Evolutionary conservation across 1,140 invertebrate species (phyloP), one percentile per base, ranked within the genome.

Genomic region (Streblospio benedicti): DNA sequence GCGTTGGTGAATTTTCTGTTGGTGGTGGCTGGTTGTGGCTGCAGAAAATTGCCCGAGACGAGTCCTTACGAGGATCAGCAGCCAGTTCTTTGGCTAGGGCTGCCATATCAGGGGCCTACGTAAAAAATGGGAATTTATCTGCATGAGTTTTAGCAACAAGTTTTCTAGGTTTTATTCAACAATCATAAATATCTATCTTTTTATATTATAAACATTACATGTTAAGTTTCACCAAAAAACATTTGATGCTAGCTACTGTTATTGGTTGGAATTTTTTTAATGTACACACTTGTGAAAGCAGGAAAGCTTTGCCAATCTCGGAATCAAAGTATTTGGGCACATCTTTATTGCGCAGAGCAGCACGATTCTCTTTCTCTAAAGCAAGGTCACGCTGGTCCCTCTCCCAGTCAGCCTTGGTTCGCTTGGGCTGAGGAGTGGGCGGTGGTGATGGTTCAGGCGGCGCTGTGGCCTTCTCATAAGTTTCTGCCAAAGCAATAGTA

Each of bases 251-350:
- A n/a, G n/a, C n/a, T n/a, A n/a, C n/a, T n/a, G n/a, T n/a, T n/a
- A n/a, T n/a, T n/a, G n/a, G n/a, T n/a, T n/a, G n/a, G n/a, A n/a
- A n/a, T n/a, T n/a, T n/a, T n/a, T n/a, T n/a, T n/a, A n/a, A n/a
- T n/a, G n/a, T n/a, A n/a, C n/a, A n/a, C n/a, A 64, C 62, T 50
- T 64, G 59, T 25, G 60, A 41, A 20, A 61, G 45, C 0, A 76
- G 52, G 50, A 75, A 78, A 6, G 72, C 69, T 59, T 75, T 74
- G 4, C 76, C 75, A 47, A 76, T 66, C 62, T 76, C 73, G 63
- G 72, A 75, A 4, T 73, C 65, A 68, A 78, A 78, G 52, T 78
- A 78, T 35, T 61, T 59, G 25, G 73, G 74, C n/a, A 77, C 69
- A 18, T 63, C 65, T 25, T 71, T 68, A 12, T 70, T 64, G 56